A percentile compares a stretch with the other conserved stretches of the same genome.
Conservation (phyloP, 2,888 invertebrate genomes). For the Amaurobius ferox region DNA sequence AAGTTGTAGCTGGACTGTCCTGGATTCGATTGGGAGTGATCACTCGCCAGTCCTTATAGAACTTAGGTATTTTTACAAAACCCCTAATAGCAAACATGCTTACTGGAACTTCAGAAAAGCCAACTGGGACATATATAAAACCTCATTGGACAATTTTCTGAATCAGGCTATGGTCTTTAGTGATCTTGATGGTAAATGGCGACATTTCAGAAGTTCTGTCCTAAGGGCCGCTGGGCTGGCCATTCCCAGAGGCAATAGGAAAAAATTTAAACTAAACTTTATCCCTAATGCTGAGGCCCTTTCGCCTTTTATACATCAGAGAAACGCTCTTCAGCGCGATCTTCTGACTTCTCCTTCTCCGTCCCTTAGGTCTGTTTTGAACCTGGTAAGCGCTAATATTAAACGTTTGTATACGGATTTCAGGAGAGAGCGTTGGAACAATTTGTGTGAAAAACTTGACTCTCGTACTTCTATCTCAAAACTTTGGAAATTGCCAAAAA, state of each 20-base stretch:
- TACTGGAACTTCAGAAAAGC: neutral
- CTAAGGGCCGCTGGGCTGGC: neutral
- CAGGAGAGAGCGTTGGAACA: neutral
- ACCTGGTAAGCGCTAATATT: neutral
- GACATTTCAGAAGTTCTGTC: too few relatives aligned
- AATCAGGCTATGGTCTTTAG: neutral
- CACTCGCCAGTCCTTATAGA: neutral
- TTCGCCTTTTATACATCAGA: neutral
- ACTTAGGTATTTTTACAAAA: neutral
- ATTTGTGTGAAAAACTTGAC: neutral
- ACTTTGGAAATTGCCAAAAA: constrained; percentile 8
- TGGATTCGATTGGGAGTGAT: neutral
- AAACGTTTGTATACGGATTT: neutral
- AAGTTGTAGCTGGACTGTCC: neutral
- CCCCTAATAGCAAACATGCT: neutral
- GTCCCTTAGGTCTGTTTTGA: neutral
- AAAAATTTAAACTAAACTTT: neutral
- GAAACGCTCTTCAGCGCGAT: neutral
- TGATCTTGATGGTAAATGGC: neutral
- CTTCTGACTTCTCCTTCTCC: neutral
- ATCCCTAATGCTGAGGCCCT: neutral
- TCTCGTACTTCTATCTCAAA: neutral
- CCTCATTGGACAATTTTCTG: neutral
- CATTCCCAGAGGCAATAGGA: constrained; percentile 10
- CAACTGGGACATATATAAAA: neutral